Percentiles rank a stretch among this genome's conserved stretches.
phyloP scores from a whole-genome alignment of 1,140 invertebrate species.

The Cydia splendana region DNA sequence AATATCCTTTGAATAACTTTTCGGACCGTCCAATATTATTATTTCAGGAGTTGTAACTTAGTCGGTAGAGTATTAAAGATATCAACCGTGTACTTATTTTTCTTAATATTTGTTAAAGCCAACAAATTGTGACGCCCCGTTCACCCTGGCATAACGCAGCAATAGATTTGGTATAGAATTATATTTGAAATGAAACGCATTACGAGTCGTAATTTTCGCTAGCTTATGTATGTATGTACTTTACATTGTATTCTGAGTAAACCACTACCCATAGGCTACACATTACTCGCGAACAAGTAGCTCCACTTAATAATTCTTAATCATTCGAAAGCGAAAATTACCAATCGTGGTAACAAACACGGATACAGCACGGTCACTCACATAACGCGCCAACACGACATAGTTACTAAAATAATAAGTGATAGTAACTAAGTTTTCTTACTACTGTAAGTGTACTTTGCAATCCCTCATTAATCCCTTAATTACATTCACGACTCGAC shows the following conservation, averaged over 20 bases:
- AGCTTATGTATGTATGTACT: background rate
- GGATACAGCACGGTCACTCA: background rate
- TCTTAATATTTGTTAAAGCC: background rate
- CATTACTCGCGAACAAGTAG: background rate
- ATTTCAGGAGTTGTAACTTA: background rate
- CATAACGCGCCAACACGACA: background rate
- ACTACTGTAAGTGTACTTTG: background rate
- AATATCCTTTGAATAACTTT: too few species aligned
- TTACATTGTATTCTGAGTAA: too few species aligned
- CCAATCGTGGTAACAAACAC: constrained; percentile 1
- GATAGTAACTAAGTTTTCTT: background rate
- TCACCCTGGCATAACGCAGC: constrained; percentile 30
- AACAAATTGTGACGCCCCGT: background rate
- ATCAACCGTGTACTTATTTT: background rate
- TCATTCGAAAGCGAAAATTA: background rate
- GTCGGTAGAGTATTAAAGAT: background rate
- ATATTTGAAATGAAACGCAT: constrained; percentile 4
- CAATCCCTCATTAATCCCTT: background rate
- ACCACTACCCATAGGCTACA: too few species aligned
- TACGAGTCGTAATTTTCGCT: constrained; percentile 2
- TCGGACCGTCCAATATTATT: too few species aligned
- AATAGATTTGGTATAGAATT: constrained; percentile 36
- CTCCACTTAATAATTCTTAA: background rate
- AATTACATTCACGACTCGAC: background rate
- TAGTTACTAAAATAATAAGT: background rate